Base-by-base conservation (phyloP, 2,888 invertebrate genomes). In the Eucera pruinosa region DNA sequence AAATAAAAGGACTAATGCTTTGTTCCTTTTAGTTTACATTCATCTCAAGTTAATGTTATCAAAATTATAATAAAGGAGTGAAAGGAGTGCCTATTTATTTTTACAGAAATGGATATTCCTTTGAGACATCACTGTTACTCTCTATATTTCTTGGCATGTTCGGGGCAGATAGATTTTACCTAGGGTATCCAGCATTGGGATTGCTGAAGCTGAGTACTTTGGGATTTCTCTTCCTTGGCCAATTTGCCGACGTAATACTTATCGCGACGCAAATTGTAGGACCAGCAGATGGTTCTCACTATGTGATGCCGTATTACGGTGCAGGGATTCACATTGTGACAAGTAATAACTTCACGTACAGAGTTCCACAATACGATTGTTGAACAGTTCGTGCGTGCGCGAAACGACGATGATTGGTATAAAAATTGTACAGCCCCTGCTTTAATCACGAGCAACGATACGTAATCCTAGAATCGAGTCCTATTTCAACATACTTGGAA, bases 61-160 rank as follows among this genome's bases (percentile, higher is more conserved):
- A n/a, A n/a, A n/a, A n/a, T n/a, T n/a, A n/a, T n/a, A n/a, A n/a
- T n/a, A n/a, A n/a, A n/a, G n/a, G n/a, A n/a, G n/a, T n/a, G n/a
- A n/a, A n/a, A n/a, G n/a, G n/a, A n/a, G n/a, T n/a, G n/a, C n/a
- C n/a, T n/a, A n/a, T 60, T 23, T 77, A 83, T 85, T 81, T 41
- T 93, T 93, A 45, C 93, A 98, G 98, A 70, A 99, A 98, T 94
- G 98, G 98, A 23, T 98, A 98, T 91, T 96, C 97, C 2, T 96
- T 98, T 90, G 98, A 98, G 91, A 97, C 97, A 65, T 96, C 99
- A 0, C 93, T 99, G 52, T 93, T 99, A 41, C 93, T 99, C 4
- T 99, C 99, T 0, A 97, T 99, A 60, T 99, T 99, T 91, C 94
- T 99, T 70, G 99, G 99, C 33, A 98, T 99, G 97, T 98, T 99